These are phyloP conservation scores for Sebastes flavidus DNA, from an alignment of 2,797 vertebrate species.

Conservation along the genomic window DNA sequence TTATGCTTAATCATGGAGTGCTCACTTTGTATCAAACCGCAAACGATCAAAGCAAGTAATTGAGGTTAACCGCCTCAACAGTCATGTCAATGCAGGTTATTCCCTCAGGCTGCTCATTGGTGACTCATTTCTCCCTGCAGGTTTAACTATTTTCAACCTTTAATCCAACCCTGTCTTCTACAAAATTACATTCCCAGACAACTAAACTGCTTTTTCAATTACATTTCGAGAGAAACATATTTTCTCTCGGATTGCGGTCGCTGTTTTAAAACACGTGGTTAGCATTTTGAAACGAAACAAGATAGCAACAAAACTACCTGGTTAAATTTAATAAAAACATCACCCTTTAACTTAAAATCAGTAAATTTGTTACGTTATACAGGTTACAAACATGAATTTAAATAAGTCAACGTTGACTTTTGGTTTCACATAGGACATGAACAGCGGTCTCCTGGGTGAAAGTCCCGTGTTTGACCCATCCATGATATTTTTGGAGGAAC, in stretches of 20 bases:
- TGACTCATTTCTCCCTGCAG: neutral
- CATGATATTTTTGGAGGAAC: neutral
- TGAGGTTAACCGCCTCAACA: neutral
- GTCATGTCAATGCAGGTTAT: neutral
- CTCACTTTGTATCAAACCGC: neutral
- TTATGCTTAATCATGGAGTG: neutral
- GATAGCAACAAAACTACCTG: no score
- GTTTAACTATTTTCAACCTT: neutral
- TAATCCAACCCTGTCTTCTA: neutral
- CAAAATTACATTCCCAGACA: neutral
- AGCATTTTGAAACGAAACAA: no score
- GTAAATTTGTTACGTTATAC: no score
- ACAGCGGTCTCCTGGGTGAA: neutral
- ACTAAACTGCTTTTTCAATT: neutral
- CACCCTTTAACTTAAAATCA: neutral
- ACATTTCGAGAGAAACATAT: neutral
- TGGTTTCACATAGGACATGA: neutral
- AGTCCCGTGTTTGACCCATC: neutral
- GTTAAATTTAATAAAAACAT: neutral
- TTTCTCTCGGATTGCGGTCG: no score
- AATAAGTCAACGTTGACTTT: neutral
- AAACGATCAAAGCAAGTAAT: neutral
- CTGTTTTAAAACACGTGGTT: no score
- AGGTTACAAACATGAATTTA: neutral
- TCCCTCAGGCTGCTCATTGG: neutral